Conservation (phyloP, 2,797 vertebrate genomes). For the Acropternis orthonyx region DNA sequence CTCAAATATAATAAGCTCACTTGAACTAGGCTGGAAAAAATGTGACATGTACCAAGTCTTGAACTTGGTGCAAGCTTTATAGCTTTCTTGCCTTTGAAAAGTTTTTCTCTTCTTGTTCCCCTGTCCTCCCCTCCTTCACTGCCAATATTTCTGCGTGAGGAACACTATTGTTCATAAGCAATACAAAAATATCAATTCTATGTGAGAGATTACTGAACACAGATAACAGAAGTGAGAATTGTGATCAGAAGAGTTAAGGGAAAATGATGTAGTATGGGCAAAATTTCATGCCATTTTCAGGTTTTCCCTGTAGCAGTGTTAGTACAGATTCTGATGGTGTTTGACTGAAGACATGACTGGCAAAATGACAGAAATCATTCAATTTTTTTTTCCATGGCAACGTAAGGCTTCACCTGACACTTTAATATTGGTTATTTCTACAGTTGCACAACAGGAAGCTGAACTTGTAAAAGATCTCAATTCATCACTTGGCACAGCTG, state of each 20-base stretch:
- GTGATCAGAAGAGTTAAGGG: not conserved
- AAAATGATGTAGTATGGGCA: not conserved
- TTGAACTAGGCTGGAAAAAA: not conserved
- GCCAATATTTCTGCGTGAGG: not conserved
- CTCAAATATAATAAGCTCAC: not conserved
- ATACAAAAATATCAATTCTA: not conserved
- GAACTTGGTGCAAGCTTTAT: not conserved
- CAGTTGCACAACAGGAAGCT: slow-evolving; percentile 88
- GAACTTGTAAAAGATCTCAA: slow-evolving; percentile 78
- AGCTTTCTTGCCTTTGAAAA: not conserved
- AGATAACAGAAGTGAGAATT: not conserved
- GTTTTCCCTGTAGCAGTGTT: not conserved
- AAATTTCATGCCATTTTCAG: not conserved
- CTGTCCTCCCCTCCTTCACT: too few relatives aligned
- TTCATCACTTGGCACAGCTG: slow-evolving; percentile 65
- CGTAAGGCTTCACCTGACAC: slow-evolving; percentile 16
- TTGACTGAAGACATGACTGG: not conserved
- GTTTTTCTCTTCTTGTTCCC: not conserved
- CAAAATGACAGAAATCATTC: not conserved
- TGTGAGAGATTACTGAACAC: not conserved
- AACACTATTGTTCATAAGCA: not conserved
- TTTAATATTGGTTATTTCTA: slow-evolving; percentile 24
- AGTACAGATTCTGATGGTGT: not conserved
- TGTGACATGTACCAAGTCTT: not conserved
- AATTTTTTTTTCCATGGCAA: not conserved